Evolutionary conservation across 2,113 vertebrate genomes (phyloP).

Genomic region (Xenus cinereus): DNA sequence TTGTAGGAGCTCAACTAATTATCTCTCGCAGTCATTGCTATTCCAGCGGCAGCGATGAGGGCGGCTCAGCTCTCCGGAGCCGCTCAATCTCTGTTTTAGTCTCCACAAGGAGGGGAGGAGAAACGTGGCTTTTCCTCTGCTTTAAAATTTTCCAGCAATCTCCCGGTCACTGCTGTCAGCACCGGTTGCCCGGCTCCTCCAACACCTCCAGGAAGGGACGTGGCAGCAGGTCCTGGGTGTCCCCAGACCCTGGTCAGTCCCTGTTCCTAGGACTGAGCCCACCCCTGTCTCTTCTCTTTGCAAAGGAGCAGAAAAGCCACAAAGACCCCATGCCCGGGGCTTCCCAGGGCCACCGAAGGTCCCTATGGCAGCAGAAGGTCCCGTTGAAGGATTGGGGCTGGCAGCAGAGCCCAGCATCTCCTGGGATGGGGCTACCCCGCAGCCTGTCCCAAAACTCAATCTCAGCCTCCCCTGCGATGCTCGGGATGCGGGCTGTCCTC

Average conservation of each 20-base stretch:
- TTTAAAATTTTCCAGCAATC: neutral
- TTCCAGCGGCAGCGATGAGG: accelerated
- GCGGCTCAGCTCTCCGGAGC: neutral
- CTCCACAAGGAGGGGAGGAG: neutral
- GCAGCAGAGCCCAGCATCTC: neutral
- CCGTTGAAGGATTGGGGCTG: neutral
- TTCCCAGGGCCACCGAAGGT: accelerated
- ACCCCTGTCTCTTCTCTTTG: neutral
- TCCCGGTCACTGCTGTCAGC: accelerated
- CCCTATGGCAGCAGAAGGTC: neutral
- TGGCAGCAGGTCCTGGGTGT: neutral
- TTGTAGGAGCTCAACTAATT: slow-evolving; percentile 3
- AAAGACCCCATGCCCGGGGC: neutral
- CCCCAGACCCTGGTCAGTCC: neutral
- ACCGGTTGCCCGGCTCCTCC: accelerated
- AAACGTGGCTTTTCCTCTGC: neutral
- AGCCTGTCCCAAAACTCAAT: neutral
- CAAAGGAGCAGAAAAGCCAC: neutral
- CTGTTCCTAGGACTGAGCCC: neutral
- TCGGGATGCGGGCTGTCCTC: neutral
- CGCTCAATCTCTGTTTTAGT: neutral
- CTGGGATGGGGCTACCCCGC: neutral
- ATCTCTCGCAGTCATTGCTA: neutral
- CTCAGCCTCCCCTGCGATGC: neutral
- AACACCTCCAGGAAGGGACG: accelerated